Percentiles rank a stretch among this genome's conserved stretches.
Evolutionary conservation across 2,113 vertebrate species (phyloP).

Genomic region (Psilopogon haemacephalus): DNA sequence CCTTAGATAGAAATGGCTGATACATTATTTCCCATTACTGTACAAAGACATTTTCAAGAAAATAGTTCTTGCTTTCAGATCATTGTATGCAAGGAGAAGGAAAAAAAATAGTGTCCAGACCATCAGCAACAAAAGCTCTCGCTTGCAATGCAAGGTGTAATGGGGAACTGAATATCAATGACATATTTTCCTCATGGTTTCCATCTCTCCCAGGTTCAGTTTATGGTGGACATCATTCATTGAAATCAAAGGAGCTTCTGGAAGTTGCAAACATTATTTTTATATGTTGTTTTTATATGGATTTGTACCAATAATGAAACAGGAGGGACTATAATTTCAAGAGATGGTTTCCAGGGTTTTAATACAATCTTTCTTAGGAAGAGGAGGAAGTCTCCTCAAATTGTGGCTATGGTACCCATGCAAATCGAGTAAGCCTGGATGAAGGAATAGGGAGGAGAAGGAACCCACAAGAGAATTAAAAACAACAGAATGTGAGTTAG

Average conservation of each 20-base stretch:
- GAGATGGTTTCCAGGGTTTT: background rate
- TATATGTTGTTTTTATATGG: background rate
- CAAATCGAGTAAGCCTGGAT: background rate
- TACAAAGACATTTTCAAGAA: background rate
- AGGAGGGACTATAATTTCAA: background rate
- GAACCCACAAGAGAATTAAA: background rate
- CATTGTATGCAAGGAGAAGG: background rate
- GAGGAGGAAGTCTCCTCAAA: background rate
- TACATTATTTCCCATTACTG: background rate
- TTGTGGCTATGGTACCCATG: background rate
- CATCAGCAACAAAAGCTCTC: background rate
- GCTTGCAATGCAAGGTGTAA: background rate
- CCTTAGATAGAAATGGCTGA: background rate
- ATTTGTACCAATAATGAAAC: background rate
- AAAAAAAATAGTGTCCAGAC: background rate
- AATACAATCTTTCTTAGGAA: background rate
- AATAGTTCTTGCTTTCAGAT: background rate
- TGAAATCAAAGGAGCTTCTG: background rate
- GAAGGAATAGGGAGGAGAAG: background rate
- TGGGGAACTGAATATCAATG: background rate
- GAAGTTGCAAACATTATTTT: background rate
- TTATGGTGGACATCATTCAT: background rate
- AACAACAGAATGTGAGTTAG: fast-evolving
- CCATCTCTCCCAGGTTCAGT: background rate
- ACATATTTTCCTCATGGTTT: fast-evolving